A percentile compares a stretch with the other conserved stretches of the same genome.
Conservation (phyloP, 1,140 invertebrate species). For the Ceratosolen solmsi region DNA sequence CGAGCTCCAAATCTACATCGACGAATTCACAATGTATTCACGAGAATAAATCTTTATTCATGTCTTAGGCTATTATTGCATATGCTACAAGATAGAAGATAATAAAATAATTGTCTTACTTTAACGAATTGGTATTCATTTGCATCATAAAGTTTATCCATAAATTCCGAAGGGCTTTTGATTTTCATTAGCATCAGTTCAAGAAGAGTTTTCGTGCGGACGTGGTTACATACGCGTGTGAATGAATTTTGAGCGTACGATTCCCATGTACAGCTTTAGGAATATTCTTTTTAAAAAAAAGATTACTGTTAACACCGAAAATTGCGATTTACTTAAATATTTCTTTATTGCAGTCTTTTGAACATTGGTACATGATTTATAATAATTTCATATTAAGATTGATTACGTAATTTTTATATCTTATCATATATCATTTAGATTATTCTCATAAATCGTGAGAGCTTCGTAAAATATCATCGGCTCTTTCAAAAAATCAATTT, state of each 20-base stretch:
- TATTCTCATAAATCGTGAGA: background rate
- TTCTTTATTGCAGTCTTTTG: constrained; percentile 21
- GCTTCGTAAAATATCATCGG: constrained; percentile 3
- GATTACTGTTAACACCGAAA: background rate
- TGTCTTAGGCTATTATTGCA: too few species aligned
- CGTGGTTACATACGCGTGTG: background rate
- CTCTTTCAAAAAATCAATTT: constrained; percentile 15
- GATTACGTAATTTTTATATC: background rate
- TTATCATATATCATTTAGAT: background rate
- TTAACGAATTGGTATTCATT: too few species aligned
- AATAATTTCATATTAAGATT: constrained; percentile 19
- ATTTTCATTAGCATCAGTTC: background rate
- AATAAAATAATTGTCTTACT: too few species aligned
- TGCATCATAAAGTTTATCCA: too few species aligned
- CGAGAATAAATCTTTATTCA: too few species aligned
- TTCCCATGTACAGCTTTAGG: background rate
- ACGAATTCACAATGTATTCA: too few species aligned
- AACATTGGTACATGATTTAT: constrained; percentile 10
- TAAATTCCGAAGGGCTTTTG: background rate
- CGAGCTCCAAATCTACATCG: background rate
- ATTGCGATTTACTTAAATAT: constrained; percentile 9
- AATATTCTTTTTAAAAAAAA: constrained; percentile 10
- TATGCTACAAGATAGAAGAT: too few species aligned
- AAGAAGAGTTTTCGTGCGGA: background rate
- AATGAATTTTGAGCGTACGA: constrained; percentile 26